phyloP scores from a whole-genome alignment of 1,140 invertebrate genomes.

The Lethrus apterus region DNA sequence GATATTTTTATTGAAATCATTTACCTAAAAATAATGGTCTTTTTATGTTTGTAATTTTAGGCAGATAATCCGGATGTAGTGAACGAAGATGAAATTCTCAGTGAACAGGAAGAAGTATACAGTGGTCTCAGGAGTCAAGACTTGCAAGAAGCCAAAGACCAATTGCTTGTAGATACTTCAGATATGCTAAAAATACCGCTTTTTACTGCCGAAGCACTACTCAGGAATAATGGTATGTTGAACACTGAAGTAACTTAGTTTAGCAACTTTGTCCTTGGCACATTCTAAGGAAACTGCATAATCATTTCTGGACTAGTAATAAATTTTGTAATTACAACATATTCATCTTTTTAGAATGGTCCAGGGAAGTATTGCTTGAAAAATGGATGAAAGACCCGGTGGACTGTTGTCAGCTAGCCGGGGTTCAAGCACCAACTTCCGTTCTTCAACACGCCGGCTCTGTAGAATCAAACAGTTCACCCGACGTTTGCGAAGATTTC shows the following conservation, averaged over 20 bases:
- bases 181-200: constrained; percentile 68
- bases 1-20: background rate
- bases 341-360: constrained; percentile 55
- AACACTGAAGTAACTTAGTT: constrained; percentile 1
- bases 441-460: constrained; percentile 39
- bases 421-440: constrained; percentile 54
- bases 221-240: constrained; percentile 58
- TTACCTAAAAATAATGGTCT: background rate
- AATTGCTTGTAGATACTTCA: constrained; percentile 64
- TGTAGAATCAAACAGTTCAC: constrained; percentile 35
- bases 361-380: constrained; percentile 58
- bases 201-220: constrained; percentile 64
- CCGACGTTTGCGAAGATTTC: constrained; percentile 25
- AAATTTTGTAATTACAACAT: background rate
- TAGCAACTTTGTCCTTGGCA: no score
- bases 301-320: no score
- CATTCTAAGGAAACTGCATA: no score
- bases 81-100: constrained; percentile 43
- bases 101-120: constrained; percentile 51
- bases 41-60: constrained; percentile 17
- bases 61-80: constrained; percentile 41
- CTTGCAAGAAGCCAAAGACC: constrained; percentile 68
- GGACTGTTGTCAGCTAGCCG: constrained; percentile 59
- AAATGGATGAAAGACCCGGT: constrained; percentile 64
- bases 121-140: constrained; percentile 60